A percentile compares a stretch with the other conserved stretches of the same genome.
phyloP scores from a whole-genome alignment of 1,140 invertebrate genomes.

The Pseudoatta argentina region DNA sequence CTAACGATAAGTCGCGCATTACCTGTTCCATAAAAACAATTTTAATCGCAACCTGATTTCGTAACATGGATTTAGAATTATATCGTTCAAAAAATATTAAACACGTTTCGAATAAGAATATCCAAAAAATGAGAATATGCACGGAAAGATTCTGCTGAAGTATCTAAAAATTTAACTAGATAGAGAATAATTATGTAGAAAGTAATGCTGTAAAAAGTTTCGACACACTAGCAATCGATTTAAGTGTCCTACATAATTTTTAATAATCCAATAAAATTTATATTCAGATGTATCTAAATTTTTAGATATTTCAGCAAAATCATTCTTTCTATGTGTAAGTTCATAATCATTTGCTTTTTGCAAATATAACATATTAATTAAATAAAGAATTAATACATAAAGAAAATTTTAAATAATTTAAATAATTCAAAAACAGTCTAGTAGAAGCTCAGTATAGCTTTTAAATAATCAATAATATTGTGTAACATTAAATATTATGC shows the following conservation, averaged over 20 bases:
- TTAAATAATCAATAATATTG: neutral
- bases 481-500: too few relatives aligned
- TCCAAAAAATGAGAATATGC: neutral
- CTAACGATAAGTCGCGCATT: neutral
- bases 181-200: too few relatives aligned
- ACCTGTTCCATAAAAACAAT: neutral
- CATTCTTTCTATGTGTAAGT: too few relatives aligned
- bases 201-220: too few relatives aligned
- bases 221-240: too few relatives aligned
- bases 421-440: neutral
- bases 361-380: neutral
- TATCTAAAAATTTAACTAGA: too few relatives aligned
- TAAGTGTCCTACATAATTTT: too few relatives aligned
- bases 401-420: neutral
- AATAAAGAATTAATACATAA: neutral
- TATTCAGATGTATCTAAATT: too few relatives aligned
- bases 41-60: conserved; percentile 11
- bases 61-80: neutral
- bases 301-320: too few relatives aligned
- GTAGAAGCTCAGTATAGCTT: too few relatives aligned
- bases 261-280: too few relatives aligned
- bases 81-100: neutral
- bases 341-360: neutral
- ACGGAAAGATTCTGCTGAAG: too few relatives aligned
- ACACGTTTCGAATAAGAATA: neutral